Evolutionary conservation across 2,113 vertebrate species (phyloP), one percentile per base, ranked within the genome.

Genomic region (Oxygymnocypris stewartii): DNA sequence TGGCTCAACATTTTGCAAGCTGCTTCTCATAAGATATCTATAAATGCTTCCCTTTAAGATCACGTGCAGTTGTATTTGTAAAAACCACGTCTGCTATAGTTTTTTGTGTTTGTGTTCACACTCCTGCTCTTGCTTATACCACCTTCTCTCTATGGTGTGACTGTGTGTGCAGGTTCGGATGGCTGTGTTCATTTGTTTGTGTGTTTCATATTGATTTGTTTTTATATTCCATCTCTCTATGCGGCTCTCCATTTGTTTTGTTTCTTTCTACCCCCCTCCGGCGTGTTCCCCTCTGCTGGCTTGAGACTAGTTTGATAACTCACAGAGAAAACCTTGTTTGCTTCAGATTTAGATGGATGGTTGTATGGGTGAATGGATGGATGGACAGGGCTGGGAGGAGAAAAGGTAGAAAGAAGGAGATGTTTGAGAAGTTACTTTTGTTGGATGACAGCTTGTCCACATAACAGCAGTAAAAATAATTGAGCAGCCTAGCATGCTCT

Each of bases 231-330:
- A 81, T 79, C 79, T 84, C 79, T 86, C 47, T 82, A 44, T 76
- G 82, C 74, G 54, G 44, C 77, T 79, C 74, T 84, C 74, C 51
- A 61, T 89, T 73, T 85, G 31, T 84, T 86, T 84, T 51, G 79
- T 83, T 77, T 75, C 74, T 59, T 65, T 87, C 65, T 11, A n/a
- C 13, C 86, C 75, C 71, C 87, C 51, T 16, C 37, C 79, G 49
- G 59, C 79, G 18, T 61, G 85, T 89, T 87, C 63, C 78, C 73
- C 67, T 82, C 82, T 37, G 82, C 77, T 87, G 61, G 83, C 25
- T 82, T 81, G 85, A 76, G 85, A 88, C 84, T 86, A 73, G 65
- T 86, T 82, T 84, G 81, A 84, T 86, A 88, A 84, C 73, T 54
- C 51, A 71, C 37, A 63, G 23, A 82, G 51, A 14, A 28, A 54